Percentiles rank a stretch among this genome's conserved stretches.
These are phyloP conservation scores for Xiphydria camelus DNA, from an alignment of 2,888 invertebrate genomes.

Conservation along the genomic window DNA sequence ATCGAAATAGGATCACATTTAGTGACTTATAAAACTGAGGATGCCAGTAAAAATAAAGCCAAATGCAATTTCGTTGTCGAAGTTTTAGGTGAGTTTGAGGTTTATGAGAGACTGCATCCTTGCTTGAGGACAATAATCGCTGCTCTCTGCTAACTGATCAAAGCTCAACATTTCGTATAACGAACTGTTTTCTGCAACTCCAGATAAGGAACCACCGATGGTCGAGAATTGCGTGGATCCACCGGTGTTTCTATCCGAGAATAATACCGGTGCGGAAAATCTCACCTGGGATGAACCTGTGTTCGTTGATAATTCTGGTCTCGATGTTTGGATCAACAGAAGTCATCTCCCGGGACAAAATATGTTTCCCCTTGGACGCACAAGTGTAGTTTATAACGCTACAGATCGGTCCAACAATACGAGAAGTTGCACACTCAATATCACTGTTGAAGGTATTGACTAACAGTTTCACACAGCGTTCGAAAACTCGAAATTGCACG, in stretches of 20 bases:
- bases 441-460: conserved; percentile 63
- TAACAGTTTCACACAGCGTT: too few relatives aligned
- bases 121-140: background rate
- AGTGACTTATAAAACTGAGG: conserved; percentile 68
- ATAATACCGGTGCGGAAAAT: conserved; percentile 49
- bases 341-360: conserved; percentile 57
- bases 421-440: conserved; percentile 63
- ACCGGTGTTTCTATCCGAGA: conserved; percentile 56
- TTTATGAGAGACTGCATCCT: too few relatives aligned
- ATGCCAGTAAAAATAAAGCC: conserved; percentile 64
- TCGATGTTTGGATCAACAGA: conserved; percentile 46
- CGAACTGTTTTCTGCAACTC: conserved; percentile 10
- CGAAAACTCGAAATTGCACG: too few relatives aligned
- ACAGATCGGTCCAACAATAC: conserved; percentile 64
- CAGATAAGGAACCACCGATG: conserved; percentile 63
- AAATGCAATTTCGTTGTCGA: conserved; percentile 65
- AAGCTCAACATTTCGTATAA: background rate
- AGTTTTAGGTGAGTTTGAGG: conserved; percentile 58
- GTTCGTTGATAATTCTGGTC: conserved; percentile 64
- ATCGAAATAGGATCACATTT: conserved; percentile 64
- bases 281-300: conserved; percentile 66
- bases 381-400: conserved; percentile 64
- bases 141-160: background rate
- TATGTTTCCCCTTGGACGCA: conserved; percentile 62
- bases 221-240: conserved; percentile 66